Percentiles rank a stretch among this genome's conserved stretches.
Conservation (phyloP, 2,797 vertebrate species). For the Chelonia mydas region DNA sequence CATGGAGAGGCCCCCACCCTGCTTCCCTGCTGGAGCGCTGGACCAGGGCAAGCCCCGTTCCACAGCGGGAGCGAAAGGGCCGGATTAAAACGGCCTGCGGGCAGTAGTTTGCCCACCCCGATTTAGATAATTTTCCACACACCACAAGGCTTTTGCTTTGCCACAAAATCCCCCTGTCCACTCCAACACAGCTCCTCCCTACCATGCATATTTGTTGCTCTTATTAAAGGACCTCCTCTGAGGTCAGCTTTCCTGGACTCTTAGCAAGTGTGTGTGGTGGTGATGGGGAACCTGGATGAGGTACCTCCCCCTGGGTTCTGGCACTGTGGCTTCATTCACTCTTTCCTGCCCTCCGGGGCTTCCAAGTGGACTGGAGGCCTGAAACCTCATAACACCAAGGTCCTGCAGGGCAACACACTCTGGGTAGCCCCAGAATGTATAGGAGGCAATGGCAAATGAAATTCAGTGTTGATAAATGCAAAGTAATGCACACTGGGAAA, state of each 20-base stretch:
- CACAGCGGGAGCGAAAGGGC: too few species aligned
- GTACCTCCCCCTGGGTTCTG: background rate
- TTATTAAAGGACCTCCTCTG: background rate
- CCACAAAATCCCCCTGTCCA: too few species aligned
- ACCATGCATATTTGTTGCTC: background rate
- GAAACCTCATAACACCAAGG: background rate
- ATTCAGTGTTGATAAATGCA: too few species aligned
- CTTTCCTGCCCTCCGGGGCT: background rate
- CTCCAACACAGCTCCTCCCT: too few species aligned
- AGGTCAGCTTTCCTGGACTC: background rate
- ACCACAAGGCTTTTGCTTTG: too few species aligned
- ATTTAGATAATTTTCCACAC: too few species aligned
- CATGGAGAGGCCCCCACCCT: too few species aligned
- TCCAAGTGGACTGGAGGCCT: background rate
- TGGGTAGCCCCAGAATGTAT: background rate
- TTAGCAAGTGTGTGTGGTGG: background rate
- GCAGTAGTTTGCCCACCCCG: too few species aligned
- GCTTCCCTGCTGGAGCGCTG: too few species aligned
- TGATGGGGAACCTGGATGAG: background rate
- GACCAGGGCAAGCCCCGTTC: too few species aligned
- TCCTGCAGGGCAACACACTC: background rate
- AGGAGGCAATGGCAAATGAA: background rate
- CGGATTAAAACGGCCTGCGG: too few species aligned
- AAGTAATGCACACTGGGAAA: too few species aligned
- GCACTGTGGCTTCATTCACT: background rate